Evolutionary conservation across 2,797 vertebrate species (phyloP).

Genomic region (Telmatherina bonti): DNA sequence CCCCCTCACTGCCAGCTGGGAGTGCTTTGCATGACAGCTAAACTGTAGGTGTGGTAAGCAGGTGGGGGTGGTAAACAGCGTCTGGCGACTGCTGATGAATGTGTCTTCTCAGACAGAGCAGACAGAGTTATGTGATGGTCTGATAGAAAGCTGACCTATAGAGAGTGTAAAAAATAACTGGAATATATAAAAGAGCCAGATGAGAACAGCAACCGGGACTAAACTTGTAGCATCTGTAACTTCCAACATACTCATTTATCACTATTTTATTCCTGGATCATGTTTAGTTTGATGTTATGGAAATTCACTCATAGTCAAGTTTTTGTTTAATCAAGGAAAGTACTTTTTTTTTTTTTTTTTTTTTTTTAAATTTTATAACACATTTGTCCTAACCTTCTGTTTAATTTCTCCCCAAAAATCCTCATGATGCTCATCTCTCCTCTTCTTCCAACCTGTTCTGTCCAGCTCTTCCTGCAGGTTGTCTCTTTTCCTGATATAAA

Average conservation of each 20-base stretch:
- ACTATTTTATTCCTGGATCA: conserved; percentile 3
- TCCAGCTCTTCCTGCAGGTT: conserved; percentile 47
- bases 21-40: conserved; percentile 47
- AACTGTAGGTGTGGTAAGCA: conserved; percentile 57
- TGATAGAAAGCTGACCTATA: conserved; percentile 35
- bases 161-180: not conserved
- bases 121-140: conserved; percentile 27
- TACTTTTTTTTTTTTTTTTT: not conserved
- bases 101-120: conserved; percentile 8
- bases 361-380: no score
- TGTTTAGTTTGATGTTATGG: conserved; percentile 7
- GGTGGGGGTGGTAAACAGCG: conserved; percentile 55
- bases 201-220: not conserved
- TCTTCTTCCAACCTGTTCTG: not conserved
- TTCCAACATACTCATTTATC: not conserved
- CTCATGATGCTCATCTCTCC: conserved; percentile 6
- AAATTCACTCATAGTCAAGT: not conserved
- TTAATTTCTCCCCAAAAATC: not conserved
- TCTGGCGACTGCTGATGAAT: conserved; percentile 62
- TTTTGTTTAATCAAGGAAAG: conserved; percentile 14
- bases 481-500: conserved; percentile 67
- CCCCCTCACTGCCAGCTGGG: conserved; percentile 38
- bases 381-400: conserved; percentile 6
- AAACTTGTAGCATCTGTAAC: not conserved
- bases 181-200: not conserved